A percentile compares a stretch with the other conserved stretches of the same genome.
Evolutionary conservation across 1,140 invertebrate genomes (phyloP).

Genomic region (Amyelois transitella): DNA sequence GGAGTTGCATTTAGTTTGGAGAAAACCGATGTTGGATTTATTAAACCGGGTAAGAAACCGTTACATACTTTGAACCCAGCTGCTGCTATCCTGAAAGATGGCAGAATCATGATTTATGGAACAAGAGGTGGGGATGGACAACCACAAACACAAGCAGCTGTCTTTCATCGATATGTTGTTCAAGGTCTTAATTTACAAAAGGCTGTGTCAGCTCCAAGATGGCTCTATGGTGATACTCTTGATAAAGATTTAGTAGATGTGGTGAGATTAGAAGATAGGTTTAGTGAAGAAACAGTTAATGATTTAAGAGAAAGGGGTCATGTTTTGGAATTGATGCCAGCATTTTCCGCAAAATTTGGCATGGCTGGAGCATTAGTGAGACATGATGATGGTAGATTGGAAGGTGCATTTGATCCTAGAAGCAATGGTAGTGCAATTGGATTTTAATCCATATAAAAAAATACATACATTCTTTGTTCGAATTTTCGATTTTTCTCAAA

Average conservation of each 20-base stretch:
- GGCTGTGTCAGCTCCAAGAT: constrained; percentile 46
- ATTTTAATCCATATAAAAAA: constrained; percentile 26
- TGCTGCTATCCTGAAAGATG: constrained; percentile 49
- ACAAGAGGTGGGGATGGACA: constrained; percentile 61
- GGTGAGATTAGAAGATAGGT: constrained; percentile 47
- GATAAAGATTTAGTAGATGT: constrained; percentile 17
- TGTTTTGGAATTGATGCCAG: constrained; percentile 26
- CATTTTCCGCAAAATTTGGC: constrained; percentile 37
- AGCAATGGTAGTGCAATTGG: constrained; percentile 54
- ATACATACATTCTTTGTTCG: too few relatives aligned
- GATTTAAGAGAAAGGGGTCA: constrained; percentile 51
- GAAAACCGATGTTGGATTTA: constrained; percentile 29
- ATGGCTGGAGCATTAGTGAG: constrained; percentile 52
- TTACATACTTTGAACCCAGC: constrained; percentile 59
- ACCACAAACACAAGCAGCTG: constrained; percentile 57
- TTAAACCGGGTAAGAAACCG: constrained; percentile 61
- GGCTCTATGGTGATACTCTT: constrained; percentile 45
- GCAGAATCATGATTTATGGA: constrained; percentile 52
- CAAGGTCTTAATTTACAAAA: constrained; percentile 43
- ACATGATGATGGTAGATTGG: constrained; percentile 47
- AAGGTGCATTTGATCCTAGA: constrained; percentile 55
- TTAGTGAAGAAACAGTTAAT: constrained; percentile 33
- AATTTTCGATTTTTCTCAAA: too few relatives aligned
- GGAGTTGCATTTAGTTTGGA: constrained; percentile 48
- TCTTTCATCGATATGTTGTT: constrained; percentile 59